phyloP scores from a whole-genome alignment of 2,888 invertebrate genomes.

The Pyrocoelia pectoralis region DNA sequence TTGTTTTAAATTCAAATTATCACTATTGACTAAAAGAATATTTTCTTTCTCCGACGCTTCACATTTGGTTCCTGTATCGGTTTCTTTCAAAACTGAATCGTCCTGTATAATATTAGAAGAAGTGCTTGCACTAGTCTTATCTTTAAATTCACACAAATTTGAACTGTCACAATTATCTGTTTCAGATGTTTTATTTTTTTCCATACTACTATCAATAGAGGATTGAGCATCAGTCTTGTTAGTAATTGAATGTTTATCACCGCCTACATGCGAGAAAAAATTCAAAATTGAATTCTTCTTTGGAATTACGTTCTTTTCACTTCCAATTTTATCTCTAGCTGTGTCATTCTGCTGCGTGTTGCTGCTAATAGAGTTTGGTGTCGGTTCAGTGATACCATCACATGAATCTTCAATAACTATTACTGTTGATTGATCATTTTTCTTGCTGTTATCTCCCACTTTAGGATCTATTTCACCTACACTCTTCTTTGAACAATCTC shows the following conservation, averaged over 20 bases:
- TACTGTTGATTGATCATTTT: not conserved
- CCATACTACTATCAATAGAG: too few species aligned
- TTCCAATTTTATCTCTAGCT: not conserved
- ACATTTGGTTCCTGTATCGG: not conserved
- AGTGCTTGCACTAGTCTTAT: too few species aligned
- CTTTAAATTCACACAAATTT: not conserved
- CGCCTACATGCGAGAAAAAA: not conserved
- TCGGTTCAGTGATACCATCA: too few species aligned
- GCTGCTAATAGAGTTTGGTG: not conserved
- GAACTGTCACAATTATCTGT: too few species aligned
- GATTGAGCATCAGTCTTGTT: not conserved
- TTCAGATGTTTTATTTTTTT: too few species aligned
- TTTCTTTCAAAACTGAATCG: not conserved
- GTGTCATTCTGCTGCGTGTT: not conserved
- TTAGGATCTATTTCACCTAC: not conserved
- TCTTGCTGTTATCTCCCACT: not conserved
- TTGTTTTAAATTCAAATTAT: not conserved
- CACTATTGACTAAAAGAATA: not conserved
- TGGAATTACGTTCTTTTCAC: not conserved
- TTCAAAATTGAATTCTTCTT: slow-evolving; percentile 7
- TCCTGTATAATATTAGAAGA: too few species aligned
- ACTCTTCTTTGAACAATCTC: slow-evolving; percentile 4
- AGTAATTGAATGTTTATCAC: not conserved
- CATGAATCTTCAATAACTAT: too few species aligned
- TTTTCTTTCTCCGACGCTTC: not conserved